Evolutionary conservation across 2,888 invertebrate genomes (phyloP).

Genomic region (Hypena proboscidalis): DNA sequence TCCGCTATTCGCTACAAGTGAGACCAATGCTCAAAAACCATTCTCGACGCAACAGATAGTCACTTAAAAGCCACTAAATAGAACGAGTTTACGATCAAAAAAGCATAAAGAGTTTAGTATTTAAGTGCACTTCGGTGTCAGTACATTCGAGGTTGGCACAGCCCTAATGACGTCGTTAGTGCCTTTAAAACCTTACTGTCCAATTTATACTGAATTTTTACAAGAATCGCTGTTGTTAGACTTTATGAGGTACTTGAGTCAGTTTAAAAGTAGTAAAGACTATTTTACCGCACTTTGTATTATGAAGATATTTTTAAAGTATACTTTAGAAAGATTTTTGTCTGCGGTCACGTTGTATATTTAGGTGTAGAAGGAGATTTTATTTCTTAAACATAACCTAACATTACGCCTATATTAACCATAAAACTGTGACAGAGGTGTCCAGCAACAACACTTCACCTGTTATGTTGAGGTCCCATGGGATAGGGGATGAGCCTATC

Average conservation of each 20-base stretch:
- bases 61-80: constrained; percentile 41
- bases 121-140: constrained; percentile 50
- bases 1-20: background rate
- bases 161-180: constrained; percentile 37
- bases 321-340: no score
- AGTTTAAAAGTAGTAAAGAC: background rate
- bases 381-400: no score
- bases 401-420: no score
- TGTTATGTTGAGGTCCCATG: no score
- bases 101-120: constrained; percentile 52
- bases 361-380: no score
- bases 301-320: no score
- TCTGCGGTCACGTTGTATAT: no score
- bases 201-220: constrained; percentile 20
- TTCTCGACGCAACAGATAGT: constrained; percentile 46
- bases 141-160: constrained; percentile 28
- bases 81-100: constrained; percentile 43
- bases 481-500: no score
- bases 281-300: background rate
- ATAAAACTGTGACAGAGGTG: no score
- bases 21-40: constrained; percentile 5
- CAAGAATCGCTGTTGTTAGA: constrained; percentile 14
- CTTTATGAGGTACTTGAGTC: background rate
- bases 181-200: constrained; percentile 22
- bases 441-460: no score